Conservation (phyloP, 2,797 vertebrate genomes). For the Smutsia gigantea region DNA sequence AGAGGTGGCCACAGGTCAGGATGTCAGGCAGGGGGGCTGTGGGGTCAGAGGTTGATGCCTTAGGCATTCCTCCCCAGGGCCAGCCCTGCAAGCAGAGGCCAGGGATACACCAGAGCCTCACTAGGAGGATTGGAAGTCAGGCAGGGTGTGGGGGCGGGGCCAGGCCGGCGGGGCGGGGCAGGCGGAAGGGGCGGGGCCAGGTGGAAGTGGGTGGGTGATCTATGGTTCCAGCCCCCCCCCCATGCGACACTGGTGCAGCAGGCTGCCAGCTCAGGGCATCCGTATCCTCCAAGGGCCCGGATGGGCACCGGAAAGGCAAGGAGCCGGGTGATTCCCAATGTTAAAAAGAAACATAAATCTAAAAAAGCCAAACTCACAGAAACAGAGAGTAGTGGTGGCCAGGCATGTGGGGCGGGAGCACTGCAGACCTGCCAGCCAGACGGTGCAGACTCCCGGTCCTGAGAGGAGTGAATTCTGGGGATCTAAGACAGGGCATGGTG, state of each 20-base stretch:
- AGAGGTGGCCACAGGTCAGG: background rate
- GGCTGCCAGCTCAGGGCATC: background rate
- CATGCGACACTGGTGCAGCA: too few species aligned
- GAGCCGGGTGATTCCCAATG: background rate
- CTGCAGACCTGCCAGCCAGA: background rate
- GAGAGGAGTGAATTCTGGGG: background rate
- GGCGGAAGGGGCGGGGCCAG: background rate
- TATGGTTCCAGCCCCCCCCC: background rate
- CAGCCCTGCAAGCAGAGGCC: background rate
- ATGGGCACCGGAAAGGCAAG: background rate
- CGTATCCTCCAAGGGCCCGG: background rate
- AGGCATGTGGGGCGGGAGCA: background rate
- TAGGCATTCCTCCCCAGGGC: background rate
- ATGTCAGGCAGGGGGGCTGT: background rate
- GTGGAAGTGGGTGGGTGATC: background rate
- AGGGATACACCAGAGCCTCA: background rate
- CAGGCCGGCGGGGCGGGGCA: rapidly evolving
- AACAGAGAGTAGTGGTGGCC: background rate
- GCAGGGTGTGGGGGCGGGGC: background rate
- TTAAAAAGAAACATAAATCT: background rate
- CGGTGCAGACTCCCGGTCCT: background rate
- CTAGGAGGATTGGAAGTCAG: background rate
- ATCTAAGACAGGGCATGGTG: background rate
- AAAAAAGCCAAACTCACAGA: too few species aligned
- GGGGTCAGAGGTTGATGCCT: background rate